A percentile compares a stretch with the other conserved stretches of the same genome.
These are phyloP conservation scores for Enteromius thamalakanensis DNA, from an alignment of 2,797 vertebrate species.

Conservation along the genomic window DNA sequence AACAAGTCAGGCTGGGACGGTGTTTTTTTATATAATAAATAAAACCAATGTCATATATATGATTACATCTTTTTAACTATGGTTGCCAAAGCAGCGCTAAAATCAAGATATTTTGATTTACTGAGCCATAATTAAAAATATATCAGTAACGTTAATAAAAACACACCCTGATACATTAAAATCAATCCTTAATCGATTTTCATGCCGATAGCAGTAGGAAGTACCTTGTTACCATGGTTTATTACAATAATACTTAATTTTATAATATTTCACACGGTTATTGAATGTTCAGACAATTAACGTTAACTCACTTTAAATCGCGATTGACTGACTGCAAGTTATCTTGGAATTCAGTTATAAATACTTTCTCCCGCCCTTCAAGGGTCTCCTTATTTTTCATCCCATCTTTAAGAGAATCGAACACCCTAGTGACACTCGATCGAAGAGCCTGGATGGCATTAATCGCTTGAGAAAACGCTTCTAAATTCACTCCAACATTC, in stretches of 20 bases:
- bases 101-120: neutral
- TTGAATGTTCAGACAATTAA: neutral
- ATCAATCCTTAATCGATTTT: neutral
- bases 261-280: neutral
- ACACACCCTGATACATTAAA: neutral
- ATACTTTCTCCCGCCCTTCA: conserved; percentile 90
- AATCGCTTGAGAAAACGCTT: conserved; percentile 95
- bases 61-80: neutral
- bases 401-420: conserved; percentile 94
- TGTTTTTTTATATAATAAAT: neutral
- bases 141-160: neutral
- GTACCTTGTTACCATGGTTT: neutral
- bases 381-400: conserved; percentile 93
- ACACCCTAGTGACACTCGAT: conserved; percentile 93
- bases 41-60: neutral
- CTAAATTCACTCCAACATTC: conserved; percentile 91
- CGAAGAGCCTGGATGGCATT: conserved; percentile 94
- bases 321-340: conserved; percentile 93
- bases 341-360: conserved; percentile 92
- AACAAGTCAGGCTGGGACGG: neutral
- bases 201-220: neutral
- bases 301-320: conserved; percentile 87
- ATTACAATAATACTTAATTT: neutral
- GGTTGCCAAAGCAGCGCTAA: neutral
- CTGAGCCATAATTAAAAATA: neutral